Conservation (phyloP, 2,888 invertebrate species). For the Thysanoteuthis rhombus region DNA sequence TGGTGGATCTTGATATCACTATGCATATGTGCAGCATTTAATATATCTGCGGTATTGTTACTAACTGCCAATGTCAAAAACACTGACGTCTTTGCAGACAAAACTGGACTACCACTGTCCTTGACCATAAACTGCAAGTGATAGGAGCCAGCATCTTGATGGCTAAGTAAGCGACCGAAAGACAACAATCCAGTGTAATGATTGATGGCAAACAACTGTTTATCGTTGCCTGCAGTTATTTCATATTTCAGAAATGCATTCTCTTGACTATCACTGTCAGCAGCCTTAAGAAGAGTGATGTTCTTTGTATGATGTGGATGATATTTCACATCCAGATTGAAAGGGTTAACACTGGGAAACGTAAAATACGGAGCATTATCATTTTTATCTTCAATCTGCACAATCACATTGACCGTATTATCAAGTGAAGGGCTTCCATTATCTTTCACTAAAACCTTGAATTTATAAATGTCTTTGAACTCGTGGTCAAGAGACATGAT, state of each 20-base stretch:
- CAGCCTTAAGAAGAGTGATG: conserved; percentile 36
- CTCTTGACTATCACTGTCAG: conserved; percentile 48
- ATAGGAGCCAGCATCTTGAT: conserved; percentile 17
- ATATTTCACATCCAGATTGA: conserved; percentile 45
- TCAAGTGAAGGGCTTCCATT: conserved; percentile 34
- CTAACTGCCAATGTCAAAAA: conserved; percentile 23
- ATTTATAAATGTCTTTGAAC: conserved; percentile 33
- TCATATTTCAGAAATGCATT: conserved; percentile 51
- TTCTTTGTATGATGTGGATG: conserved; percentile 43
- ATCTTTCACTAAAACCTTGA: conserved; percentile 40
- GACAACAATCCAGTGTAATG: conserved; percentile 65
- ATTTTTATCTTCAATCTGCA: conserved; percentile 49
- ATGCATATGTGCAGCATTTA: background rate
- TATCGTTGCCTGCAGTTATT: conserved; percentile 65
- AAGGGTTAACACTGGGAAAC: conserved; percentile 45
- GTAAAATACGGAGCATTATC: conserved; percentile 50
- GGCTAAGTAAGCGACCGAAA: background rate
- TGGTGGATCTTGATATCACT: background rate
- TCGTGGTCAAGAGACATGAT: conserved; percentile 50
- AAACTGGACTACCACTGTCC: conserved; percentile 14
- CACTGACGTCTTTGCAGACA: background rate
- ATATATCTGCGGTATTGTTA: background rate
- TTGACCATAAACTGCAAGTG: background rate
- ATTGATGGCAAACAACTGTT: conserved; percentile 68
- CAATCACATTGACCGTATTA: conserved; percentile 43